phyloP scores from a whole-genome alignment of 2,113 vertebrate species.

The Hystrix brachyura region DNA sequence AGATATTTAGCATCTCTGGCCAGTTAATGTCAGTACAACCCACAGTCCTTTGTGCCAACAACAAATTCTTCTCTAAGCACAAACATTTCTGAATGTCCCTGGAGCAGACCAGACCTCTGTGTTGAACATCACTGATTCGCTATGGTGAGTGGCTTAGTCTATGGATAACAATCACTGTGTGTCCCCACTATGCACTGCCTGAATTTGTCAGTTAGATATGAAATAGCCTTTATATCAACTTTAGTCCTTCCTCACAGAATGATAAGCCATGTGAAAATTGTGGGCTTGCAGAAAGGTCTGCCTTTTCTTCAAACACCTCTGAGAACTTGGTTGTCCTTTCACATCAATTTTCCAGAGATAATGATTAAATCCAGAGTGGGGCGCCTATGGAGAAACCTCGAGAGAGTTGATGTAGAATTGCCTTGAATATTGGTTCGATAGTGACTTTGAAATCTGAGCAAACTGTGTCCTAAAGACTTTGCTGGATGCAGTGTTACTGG shows the following conservation, averaged over 20 bases:
- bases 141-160: background rate
- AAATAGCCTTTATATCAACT: background rate
- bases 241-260: background rate
- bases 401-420: background rate
- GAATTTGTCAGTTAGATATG: background rate
- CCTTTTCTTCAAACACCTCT: background rate
- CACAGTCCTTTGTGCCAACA: background rate
- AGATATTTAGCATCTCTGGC: background rate
- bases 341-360: background rate
- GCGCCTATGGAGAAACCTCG: background rate
- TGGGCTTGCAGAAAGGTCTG: background rate
- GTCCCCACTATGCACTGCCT: background rate
- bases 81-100: background rate
- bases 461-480: background rate
- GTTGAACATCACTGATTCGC: background rate
- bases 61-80: background rate
- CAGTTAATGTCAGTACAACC: background rate
- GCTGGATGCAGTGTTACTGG: background rate
- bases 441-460: conserved; percentile 9
- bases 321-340: background rate
- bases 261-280: background rate
- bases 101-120: background rate
- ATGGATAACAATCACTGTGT: background rate
- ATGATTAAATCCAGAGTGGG: background rate
- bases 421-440: background rate